Conservation (phyloP, 2,797 vertebrate species). For the Mus caroli region DNA sequence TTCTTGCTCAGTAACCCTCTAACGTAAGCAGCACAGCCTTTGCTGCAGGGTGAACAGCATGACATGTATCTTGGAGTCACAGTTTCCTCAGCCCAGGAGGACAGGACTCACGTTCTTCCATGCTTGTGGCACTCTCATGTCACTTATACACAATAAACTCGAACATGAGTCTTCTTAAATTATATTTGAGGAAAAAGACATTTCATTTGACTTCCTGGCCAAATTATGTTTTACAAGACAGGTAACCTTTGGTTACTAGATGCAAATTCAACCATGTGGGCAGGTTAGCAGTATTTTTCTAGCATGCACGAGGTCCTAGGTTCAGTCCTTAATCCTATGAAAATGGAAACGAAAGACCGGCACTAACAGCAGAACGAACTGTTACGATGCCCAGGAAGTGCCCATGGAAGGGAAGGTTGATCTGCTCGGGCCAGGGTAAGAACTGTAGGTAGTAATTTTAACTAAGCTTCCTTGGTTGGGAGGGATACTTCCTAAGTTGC, state of each 20-base stretch:
- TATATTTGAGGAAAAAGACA: neutral
- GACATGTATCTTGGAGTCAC: constrained; percentile 36
- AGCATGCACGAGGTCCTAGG: neutral
- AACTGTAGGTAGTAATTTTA: constrained; percentile 10
- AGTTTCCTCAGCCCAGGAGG: constrained; percentile 45
- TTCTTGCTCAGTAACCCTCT: constrained; percentile 49
- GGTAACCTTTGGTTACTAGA: neutral
- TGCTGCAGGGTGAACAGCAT: neutral
- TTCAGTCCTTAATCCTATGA: neutral
- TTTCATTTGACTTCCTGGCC: neutral
- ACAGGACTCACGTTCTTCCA: constrained; percentile 3
- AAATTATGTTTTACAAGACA: constrained; percentile 44
- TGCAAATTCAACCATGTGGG: constrained; percentile 3
- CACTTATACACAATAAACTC: constrained; percentile 23
- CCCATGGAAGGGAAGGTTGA: neutral
- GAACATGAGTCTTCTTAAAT: constrained; percentile 17
- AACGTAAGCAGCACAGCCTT: constrained; percentile 47
- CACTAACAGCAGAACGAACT: neutral
- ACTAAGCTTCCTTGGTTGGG: neutral
- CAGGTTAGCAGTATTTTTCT: neutral
- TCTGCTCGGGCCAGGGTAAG: neutral
- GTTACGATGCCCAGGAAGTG: neutral
- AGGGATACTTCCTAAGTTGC: neutral
- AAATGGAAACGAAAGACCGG: neutral
- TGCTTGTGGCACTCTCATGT: neutral